These are phyloP conservation scores for Clarias macrocephalus DNA, from an alignment of 2,113 vertebrate genomes.

Conservation along the genomic window DNA sequence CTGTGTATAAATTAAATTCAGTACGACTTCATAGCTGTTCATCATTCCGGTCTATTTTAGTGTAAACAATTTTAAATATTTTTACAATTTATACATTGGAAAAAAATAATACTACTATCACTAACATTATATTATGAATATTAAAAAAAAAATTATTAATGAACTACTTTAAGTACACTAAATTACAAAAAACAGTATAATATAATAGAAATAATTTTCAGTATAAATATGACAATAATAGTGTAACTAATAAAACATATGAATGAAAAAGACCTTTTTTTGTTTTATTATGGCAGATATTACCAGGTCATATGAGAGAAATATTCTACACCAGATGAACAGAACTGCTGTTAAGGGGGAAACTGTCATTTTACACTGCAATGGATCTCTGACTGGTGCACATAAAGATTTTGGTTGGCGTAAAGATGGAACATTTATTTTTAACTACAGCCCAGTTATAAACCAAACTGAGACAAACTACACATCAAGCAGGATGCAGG, in stretches of 20 bases:
- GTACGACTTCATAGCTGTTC: too few relatives aligned
- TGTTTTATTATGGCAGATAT: neutral
- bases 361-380: slow-evolving; percentile 24
- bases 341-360: slow-evolving; percentile 3
- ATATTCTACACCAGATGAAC: neutral
- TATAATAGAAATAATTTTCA: neutral
- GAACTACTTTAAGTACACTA: neutral
- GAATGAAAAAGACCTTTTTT: neutral
- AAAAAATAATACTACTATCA: too few relatives aligned
- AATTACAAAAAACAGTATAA: neutral
- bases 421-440: neutral
- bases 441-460: neutral
- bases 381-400: neutral
- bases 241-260: neutral
- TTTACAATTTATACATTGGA: neutral
- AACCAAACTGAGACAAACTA: slow-evolving; percentile 7
- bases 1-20: neutral
- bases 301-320: neutral
- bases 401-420: neutral
- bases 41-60: too few relatives aligned
- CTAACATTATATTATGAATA: too few relatives aligned
- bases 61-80: neutral
- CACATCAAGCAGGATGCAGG: slow-evolving; percentile 30
- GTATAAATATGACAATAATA: neutral
- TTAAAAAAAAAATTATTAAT: neutral